Evolutionary conservation across 2,888 invertebrate genomes (phyloP), one percentile per base, ranked within the genome.

Genomic region (Bugula neritina): DNA sequence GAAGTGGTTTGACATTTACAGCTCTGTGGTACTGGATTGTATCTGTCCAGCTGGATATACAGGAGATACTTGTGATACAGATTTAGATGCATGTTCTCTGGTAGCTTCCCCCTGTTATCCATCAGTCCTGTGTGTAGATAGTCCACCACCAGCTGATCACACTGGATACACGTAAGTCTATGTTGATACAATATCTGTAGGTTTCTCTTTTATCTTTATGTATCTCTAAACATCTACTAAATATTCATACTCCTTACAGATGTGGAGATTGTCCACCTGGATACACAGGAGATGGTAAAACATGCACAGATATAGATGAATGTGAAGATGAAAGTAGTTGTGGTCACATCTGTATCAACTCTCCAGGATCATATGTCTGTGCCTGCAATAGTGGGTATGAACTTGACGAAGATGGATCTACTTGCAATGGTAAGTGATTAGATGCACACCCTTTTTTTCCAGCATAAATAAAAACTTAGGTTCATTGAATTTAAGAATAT

Each of bases 311-410:
- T 74, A 76, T 81, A 25, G 77, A 83, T 72, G 82, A 83, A 71
- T 83, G 82, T 75, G 74, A 75, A 1, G 43, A 43, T 43, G 71
- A 78, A 69, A 77, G 79, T 54, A 77, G 77, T 10, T 84, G 84
- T 78, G 83, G 83, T 69, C 83, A 83, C 72, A 77, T 75, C 2
- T 84, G 84, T 77, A 75, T 78, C 21, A 63, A 63, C n/a, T 63
- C 63, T 31, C 63, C 63, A 31, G 63, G 63, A 29, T 63, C 63
- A 5, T 63, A 25, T 63, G 63, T 63, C 29, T 63, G 63, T 63
- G 63, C 63, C 63, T 63, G 63, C 31, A 63, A 27, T 10, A 34
- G 25, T 31, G 63, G 63, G 3, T 63, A 63, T 31, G 17, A 21
- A 3, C 31, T 63, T 21, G 31, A 63, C 27, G 27, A 5, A 29